Percentiles rank a stretch among this genome's conserved stretches.
Evolutionary conservation across 2,113 vertebrate species (phyloP).

Genomic region (Synchiropus splendidus): DNA sequence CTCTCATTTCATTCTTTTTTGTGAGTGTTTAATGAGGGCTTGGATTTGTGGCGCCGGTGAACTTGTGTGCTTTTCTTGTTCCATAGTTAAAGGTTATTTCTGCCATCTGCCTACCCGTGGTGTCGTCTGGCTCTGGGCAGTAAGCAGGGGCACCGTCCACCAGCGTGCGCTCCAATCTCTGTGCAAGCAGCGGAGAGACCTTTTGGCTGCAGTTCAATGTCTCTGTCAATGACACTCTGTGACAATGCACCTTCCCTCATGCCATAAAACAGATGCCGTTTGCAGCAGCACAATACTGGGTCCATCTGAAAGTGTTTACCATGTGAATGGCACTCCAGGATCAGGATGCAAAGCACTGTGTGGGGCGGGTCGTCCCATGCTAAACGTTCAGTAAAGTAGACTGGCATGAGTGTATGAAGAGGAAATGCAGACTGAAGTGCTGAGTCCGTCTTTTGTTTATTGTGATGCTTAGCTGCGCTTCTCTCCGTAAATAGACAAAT

Average conservation of each 20-base stretch:
- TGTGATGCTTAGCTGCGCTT: too few species aligned
- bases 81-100: too few species aligned
- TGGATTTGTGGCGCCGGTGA: too few species aligned
- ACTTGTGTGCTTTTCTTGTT: too few species aligned
- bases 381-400: slow-evolving; percentile 44
- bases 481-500: too few species aligned
- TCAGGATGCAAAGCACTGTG: slow-evolving; percentile 53
- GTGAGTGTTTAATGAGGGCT: too few species aligned
- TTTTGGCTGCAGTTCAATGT: slow-evolving; percentile 48
- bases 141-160: slow-evolving; percentile 37
- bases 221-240: slow-evolving; percentile 53
- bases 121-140: background rate
- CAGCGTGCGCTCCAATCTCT: slow-evolving; percentile 36
- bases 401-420: slow-evolving; percentile 55
- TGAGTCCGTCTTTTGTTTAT: slow-evolving; percentile 51
- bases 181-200: slow-evolving; percentile 22
- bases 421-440: slow-evolving; percentile 59
- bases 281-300: slow-evolving; percentile 48
- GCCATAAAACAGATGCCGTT: slow-evolving; percentile 68
- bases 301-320: slow-evolving; percentile 61
- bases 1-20: too few species aligned
- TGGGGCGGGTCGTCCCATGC: slow-evolving; percentile 59
- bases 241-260: slow-evolving; percentile 66
- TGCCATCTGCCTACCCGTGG: too few species aligned
- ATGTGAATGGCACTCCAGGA: slow-evolving; percentile 60